Base-by-base conservation (phyloP, 2,797 vertebrate genomes). In the Prionace glauca region DNA sequence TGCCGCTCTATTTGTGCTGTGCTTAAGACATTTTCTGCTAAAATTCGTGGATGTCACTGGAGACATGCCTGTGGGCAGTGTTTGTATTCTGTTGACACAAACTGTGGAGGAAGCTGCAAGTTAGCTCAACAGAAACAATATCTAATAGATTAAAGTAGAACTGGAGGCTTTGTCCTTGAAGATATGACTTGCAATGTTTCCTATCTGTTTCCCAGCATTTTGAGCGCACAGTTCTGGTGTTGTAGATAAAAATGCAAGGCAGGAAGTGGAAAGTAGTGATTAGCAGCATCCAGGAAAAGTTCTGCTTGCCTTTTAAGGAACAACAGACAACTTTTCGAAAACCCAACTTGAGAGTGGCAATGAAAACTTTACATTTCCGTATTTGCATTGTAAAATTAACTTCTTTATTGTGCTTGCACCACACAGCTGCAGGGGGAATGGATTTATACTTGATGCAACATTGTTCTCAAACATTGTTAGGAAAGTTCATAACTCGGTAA, bases 161-260 rank as follows among this genome's bases (percentile, higher is more conserved):
- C 62, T 90, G 3, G 12, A 62, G 56, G 87, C 56, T 29, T 90
- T 90, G 56, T 62, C 56, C 87, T 90, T 62, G 87, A 90, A 62
- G 29, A 12, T 90, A 32, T 62, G 56, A 87, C 26, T 60, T 90
- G 26, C 16, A 32, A n/a, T 0, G 56, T 90, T 90, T 90, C 87
- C 87, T 90, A 60, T 62, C 87, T 90, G 87, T 62, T 29, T 90
- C 29, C 60, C 87, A 90, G 50, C 32, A 62, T 60, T 29, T 90
- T 56, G 24, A 90, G 56, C 29, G 12, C 60, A 90, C 41, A 84
- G 16, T 45, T 62, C 50, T 90, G 87, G 87, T n/a, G 32, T n/a
- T 91, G 32, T 32, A 91, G 88, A 91, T 91, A 65, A 91, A 74
- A 91, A 91, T 36, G 50, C 29, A 91, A n/a, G 88, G 11, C 88